Evolutionary conservation across 2,113 vertebrate genomes (phyloP).

Genomic region (Chaetura pelagica): DNA sequence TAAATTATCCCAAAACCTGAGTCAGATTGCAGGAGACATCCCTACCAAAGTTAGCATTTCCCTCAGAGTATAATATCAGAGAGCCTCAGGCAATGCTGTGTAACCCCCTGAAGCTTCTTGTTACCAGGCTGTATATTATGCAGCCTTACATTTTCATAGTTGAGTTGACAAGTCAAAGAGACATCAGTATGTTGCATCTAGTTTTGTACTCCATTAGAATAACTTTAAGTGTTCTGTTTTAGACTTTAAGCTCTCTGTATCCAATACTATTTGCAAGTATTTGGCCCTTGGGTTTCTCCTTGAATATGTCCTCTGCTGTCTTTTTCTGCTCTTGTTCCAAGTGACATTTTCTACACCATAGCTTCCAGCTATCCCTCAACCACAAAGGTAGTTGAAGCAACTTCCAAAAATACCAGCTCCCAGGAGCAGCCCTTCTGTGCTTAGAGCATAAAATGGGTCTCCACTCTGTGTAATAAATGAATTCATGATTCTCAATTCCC

Average conservation of each 20-base stretch:
- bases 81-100: conserved; percentile 61
- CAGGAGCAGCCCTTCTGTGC: conserved; percentile 77
- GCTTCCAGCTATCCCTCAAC: conserved; percentile 83
- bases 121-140: conserved; percentile 43
- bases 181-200: conserved; percentile 28
- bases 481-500: conserved; percentile 84
- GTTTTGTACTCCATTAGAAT: conserved; percentile 58
- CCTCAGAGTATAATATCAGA: conserved; percentile 61
- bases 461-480: conserved; percentile 80
- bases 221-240: conserved; percentile 60
- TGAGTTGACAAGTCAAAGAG: conserved; percentile 74
- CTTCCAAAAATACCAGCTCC: conserved; percentile 85
- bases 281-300: conserved; percentile 79
- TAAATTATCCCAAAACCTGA: conserved; percentile 37
- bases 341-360: conserved; percentile 78
- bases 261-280: conserved; percentile 66
- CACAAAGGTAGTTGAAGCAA: conserved; percentile 82
- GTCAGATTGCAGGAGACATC: conserved; percentile 46
- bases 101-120: conserved; percentile 70
- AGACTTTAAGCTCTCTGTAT: conserved; percentile 54
- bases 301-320: conserved; percentile 75
- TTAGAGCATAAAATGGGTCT: conserved; percentile 78
- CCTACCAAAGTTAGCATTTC: conserved; percentile 64
- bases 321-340: conserved; percentile 71
- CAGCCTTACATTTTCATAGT: conserved; percentile 66